These are phyloP conservation scores for Odontomyia ornata DNA, from an alignment of 2,888 invertebrate species.

Conservation along the genomic window DNA sequence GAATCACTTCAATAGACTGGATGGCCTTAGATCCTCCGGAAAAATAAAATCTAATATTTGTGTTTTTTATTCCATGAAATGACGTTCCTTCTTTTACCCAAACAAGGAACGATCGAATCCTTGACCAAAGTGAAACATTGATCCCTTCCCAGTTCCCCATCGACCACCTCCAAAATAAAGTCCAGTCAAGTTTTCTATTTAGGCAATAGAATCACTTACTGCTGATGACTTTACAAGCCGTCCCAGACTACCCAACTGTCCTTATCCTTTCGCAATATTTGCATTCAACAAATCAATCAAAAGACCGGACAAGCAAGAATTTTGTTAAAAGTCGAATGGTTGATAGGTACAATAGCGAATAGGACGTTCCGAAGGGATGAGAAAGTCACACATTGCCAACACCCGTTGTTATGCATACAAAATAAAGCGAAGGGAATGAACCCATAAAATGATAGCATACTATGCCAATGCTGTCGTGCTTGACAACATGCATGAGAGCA, in stretches of 20 bases:
- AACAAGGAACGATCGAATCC: slow-evolving; percentile 18
- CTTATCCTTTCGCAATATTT: slow-evolving; percentile 48
- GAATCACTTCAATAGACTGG: slow-evolving; percentile 17
- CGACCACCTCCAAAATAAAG: not conserved
- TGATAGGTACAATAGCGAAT: slow-evolving; percentile 33
- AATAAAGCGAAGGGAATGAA: not conserved
- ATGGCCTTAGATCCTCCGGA: slow-evolving; percentile 21
- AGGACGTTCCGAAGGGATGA: not conserved
- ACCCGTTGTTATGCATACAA: slow-evolving; percentile 10
- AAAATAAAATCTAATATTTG: slow-evolving; percentile 41
- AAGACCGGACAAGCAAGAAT: slow-evolving; percentile 47
- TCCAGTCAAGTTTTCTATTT: slow-evolving; percentile 23
- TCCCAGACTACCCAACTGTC: not conserved
- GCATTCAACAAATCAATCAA: slow-evolving; percentile 49
- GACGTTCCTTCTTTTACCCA: slow-evolving; percentile 19
- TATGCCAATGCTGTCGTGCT: no score
- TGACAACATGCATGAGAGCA: no score
- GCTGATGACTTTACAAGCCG: not conserved
- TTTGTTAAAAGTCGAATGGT: slow-evolving; percentile 46
- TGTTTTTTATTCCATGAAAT: slow-evolving; percentile 25
- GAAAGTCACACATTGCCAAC: not conserved
- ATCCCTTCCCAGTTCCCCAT: not conserved
- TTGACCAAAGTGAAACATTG: slow-evolving; percentile 24
- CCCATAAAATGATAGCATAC: not conserved
- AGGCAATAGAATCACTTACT: slow-evolving; percentile 19